Evolutionary conservation across 2,888 invertebrate genomes (phyloP).

Genomic region (Odontothrips loti): DNA sequence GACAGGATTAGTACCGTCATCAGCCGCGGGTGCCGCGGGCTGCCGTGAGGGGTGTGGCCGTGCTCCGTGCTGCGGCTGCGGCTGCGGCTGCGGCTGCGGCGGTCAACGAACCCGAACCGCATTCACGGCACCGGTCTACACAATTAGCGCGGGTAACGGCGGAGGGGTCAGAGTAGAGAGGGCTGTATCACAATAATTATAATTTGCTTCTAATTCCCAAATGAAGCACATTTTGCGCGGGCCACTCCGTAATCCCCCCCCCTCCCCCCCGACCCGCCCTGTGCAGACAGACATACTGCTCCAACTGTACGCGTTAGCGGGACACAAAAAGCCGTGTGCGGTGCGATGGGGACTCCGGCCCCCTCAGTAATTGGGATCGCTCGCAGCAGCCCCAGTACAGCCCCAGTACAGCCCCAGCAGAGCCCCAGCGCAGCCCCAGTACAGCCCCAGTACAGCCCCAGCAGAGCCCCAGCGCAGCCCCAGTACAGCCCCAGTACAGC

Average conservation of each 20-base stretch:
- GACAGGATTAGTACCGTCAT: too few species aligned
- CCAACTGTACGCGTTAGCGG: neutral
- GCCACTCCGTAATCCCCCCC: neutral
- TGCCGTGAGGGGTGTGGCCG: too few species aligned
- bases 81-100: too few species aligned
- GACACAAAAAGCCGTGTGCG: too few species aligned
- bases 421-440: too few species aligned
- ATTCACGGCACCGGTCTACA: constrained; percentile 30
- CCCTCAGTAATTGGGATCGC: constrained; percentile 35
- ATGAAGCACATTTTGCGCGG: neutral
- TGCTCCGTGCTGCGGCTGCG: too few species aligned
- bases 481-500: constrained; percentile 32
- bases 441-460: constrained; percentile 34
- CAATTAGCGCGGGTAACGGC: too few species aligned
- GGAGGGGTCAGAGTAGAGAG: too few species aligned
- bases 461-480: constrained; percentile 33
- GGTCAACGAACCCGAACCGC: too few species aligned
- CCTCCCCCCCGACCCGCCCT: neutral
- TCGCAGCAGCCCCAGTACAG: constrained; percentile 32
- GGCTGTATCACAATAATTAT: neutral
- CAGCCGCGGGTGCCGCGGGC: too few species aligned
- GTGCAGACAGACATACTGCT: neutral
- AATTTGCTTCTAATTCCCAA: neutral
- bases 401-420: too few species aligned
- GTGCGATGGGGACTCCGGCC: too few species aligned